Evolutionary conservation across 2,113 vertebrate species (phyloP).

Genomic region (Bubo scandiacus): DNA sequence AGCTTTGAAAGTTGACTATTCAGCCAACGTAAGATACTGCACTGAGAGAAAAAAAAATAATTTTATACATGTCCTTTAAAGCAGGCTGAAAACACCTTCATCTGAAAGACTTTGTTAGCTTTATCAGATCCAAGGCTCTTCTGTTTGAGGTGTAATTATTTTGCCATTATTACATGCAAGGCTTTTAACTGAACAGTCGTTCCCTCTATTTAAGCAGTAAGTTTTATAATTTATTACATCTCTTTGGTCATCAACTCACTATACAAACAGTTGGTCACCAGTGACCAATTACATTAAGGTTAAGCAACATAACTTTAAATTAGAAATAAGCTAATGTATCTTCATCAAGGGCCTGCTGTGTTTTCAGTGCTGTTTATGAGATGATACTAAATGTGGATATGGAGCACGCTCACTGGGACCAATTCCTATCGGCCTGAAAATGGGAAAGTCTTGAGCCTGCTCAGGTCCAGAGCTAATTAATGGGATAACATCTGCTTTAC

Average conservation of each 20-base stretch:
- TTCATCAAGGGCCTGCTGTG: constrained; percentile 81
- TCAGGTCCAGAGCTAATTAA: constrained; percentile 84
- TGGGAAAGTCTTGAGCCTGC: constrained; percentile 75
- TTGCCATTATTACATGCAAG: constrained; percentile 74
- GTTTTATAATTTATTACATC: constrained; percentile 76
- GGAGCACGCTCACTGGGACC: constrained; percentile 81
- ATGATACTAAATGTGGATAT: constrained; percentile 83
- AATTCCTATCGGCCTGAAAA: constrained; percentile 84
- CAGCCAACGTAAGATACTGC: background rate
- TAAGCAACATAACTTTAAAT: constrained; percentile 80
- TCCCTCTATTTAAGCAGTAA: constrained; percentile 72
- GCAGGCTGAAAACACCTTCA: constrained; percentile 29
- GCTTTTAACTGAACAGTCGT: constrained; percentile 74
- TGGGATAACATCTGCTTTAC: constrained; percentile 84
- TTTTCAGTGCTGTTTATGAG: constrained; percentile 83
- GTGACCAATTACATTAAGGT: constrained; percentile 90
- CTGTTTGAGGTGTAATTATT: constrained; percentile 76
- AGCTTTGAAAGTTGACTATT: constrained; percentile 55
- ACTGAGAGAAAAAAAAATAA: background rate
- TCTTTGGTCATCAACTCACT: constrained; percentile 80
- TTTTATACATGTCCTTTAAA: constrained; percentile 37
- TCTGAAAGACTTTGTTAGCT: constrained; percentile 62
- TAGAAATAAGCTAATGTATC: constrained; percentile 81
- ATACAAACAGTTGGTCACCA: constrained; percentile 83
- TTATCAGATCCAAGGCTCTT: constrained; percentile 72